Evolutionary conservation across 1,140 invertebrate genomes (phyloP).

Genomic region (Zophobas atratus): DNA sequence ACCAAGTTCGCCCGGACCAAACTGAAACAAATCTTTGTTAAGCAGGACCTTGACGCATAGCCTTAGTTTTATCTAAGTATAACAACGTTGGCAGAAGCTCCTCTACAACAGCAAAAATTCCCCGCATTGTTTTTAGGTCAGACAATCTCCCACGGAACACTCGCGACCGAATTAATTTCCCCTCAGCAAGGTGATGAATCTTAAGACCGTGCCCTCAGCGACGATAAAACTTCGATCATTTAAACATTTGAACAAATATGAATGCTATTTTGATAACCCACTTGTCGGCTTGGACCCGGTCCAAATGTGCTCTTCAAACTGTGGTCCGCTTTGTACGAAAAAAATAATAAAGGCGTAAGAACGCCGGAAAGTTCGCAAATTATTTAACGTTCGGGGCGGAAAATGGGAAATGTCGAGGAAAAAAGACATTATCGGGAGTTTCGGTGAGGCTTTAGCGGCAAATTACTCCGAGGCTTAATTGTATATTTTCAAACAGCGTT

Average conservation of each 20-base stretch:
- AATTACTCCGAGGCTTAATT: too few relatives aligned
- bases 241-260: slow-evolving; percentile 27
- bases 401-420: not conserved
- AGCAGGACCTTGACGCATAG: slow-evolving; percentile 16
- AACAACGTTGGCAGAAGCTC: slow-evolving; percentile 20
- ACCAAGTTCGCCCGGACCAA: not conserved
- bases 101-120: slow-evolving; percentile 1
- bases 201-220: not conserved
- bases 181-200: not conserved
- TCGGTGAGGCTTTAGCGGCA: too few relatives aligned
- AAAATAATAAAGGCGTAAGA: slow-evolving; percentile 11
- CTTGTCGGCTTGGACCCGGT: slow-evolving; percentile 34
- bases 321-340: slow-evolving; percentile 15
- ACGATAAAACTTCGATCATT: not conserved
- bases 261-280: slow-evolving; percentile 40
- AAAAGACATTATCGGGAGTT: not conserved
- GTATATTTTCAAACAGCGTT: too few relatives aligned
- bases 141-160: not conserved
- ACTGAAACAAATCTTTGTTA: slow-evolving; percentile 5
- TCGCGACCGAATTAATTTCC: not conserved
- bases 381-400: not conserved
- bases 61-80: slow-evolving; percentile 30
- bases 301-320: slow-evolving; percentile 29
- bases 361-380: not conserved
- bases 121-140: not conserved